Percentiles rank a stretch among this genome's conserved stretches.
Conservation (phyloP, 2,888 invertebrate species). For the Idaea straminata region DNA sequence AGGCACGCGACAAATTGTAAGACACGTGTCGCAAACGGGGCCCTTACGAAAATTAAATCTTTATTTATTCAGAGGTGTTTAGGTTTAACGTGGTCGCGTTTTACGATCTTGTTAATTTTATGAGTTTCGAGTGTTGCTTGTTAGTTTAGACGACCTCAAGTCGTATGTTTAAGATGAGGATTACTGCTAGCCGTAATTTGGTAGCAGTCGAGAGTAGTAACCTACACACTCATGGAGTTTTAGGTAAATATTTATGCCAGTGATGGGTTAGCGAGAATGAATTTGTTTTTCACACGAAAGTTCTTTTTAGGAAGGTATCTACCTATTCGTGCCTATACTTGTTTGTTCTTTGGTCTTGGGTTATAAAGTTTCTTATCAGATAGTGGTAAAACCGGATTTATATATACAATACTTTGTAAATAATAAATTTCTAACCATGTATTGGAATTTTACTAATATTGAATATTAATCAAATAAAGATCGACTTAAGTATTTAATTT, state of each 20-base stretch:
- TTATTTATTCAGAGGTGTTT: constrained; percentile 29
- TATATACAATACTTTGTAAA: not conserved
- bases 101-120: constrained; percentile 27
- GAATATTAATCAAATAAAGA: not conserved
- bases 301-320: not conserved
- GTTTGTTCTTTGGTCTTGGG: not conserved
- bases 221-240: not conserved
- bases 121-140: constrained; percentile 17
- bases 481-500: not conserved
- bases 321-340: not conserved
- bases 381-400: not conserved
- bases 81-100: constrained; percentile 23
- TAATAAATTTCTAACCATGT: too few relatives aligned
- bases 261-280: not conserved
- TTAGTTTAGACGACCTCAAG: constrained; percentile 13
- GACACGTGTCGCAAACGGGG: constrained; percentile 2
- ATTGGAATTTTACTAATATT: not conserved
- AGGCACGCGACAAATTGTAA: not conserved
- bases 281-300: not conserved
- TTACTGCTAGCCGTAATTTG: not conserved
- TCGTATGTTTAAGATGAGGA: not conserved
- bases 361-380: not conserved
- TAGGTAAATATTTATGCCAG: not conserved
- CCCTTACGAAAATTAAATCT: constrained; percentile 23
- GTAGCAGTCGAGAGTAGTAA: not conserved